These are phyloP conservation scores for Eurytoma adleriae DNA, from an alignment of 2,888 invertebrate genomes.

Conservation along the genomic window DNA sequence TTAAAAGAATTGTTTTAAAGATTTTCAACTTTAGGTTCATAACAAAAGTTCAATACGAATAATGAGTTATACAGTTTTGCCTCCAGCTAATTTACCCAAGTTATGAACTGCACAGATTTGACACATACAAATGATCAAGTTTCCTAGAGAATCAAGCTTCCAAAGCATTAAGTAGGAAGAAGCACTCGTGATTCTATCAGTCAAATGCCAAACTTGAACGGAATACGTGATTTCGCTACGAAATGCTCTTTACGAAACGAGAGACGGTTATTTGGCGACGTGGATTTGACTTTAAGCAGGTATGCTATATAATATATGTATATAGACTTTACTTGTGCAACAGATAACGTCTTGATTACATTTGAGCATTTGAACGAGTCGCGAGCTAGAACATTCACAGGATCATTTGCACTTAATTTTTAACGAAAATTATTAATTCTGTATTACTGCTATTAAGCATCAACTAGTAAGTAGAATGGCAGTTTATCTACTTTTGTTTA, in stretches of 20 bases:
- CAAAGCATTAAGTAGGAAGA: slow-evolving; percentile 1
- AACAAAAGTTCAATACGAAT: too few species aligned
- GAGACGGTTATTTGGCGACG: slow-evolving; percentile 19
- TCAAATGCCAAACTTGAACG: slow-evolving; percentile 16
- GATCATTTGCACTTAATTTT: too few species aligned
- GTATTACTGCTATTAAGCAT: too few species aligned
- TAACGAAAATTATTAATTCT: too few species aligned
- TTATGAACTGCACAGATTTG: not conserved
- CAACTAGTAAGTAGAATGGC: too few species aligned
- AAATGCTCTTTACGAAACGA: slow-evolving; percentile 8
- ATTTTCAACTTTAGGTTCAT: too few species aligned
- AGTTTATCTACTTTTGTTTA: too few species aligned
- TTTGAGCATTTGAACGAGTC: not conserved
- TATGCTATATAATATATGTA: not conserved
- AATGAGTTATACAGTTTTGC: too few species aligned
- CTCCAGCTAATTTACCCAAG: too few species aligned
- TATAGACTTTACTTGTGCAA: not conserved
- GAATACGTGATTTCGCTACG: slow-evolving; percentile 22
- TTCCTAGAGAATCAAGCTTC: not conserved
- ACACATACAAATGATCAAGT: slow-evolving; percentile 1
- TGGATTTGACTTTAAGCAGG: slow-evolving; percentile 15
- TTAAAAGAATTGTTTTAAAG: too few species aligned
- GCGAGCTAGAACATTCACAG: too few species aligned
- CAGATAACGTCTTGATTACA: slow-evolving; percentile 1
- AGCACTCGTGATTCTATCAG: slow-evolving; percentile 2